A percentile compares a stretch with the other conserved stretches of the same genome.
These are phyloP conservation scores for Habroteleia sp. DNA, from an alignment of 2,888 invertebrate genomes.

Conservation along the genomic window DNA sequence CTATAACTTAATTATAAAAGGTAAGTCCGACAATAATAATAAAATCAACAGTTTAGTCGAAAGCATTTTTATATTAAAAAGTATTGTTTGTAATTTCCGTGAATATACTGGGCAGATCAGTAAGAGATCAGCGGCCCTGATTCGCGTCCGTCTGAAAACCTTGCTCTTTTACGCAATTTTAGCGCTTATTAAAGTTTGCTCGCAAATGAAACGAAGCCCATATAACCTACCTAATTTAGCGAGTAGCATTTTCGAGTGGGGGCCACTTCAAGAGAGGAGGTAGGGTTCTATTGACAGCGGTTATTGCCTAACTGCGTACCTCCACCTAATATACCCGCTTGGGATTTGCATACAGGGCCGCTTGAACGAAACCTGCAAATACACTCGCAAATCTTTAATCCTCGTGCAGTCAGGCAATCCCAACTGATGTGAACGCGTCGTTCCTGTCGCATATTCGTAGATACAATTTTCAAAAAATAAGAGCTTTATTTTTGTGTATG, in stretches of 20 bases:
- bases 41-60: constrained; percentile 20
- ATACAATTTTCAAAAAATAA: constrained; percentile 63
- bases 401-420: constrained; percentile 64
- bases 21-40: constrained; percentile 16
- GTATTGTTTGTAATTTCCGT: constrained; percentile 63
- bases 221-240: constrained; percentile 82
- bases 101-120: constrained; percentile 63
- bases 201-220: constrained; percentile 82
- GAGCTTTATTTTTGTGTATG: constrained; percentile 58
- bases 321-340: constrained; percentile 81
- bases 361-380: constrained; percentile 79
- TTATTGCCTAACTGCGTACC: constrained; percentile 82
- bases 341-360: constrained; percentile 79
- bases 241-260: constrained; percentile 81
- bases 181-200: constrained; percentile 82
- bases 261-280: constrained; percentile 76
- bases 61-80: constrained; percentile 53
- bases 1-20: too few species aligned
- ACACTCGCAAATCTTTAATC: constrained; percentile 79
- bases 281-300: constrained; percentile 81
- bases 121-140: constrained; percentile 65
- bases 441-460: constrained; percentile 61
- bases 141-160: constrained; percentile 79
- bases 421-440: constrained; percentile 63
- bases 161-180: constrained; percentile 82